A percentile compares a stretch with the other conserved stretches of the same genome.
Conservation (phyloP, 2,113 vertebrate species). For the Hippoglossus stenolepis region DNA sequence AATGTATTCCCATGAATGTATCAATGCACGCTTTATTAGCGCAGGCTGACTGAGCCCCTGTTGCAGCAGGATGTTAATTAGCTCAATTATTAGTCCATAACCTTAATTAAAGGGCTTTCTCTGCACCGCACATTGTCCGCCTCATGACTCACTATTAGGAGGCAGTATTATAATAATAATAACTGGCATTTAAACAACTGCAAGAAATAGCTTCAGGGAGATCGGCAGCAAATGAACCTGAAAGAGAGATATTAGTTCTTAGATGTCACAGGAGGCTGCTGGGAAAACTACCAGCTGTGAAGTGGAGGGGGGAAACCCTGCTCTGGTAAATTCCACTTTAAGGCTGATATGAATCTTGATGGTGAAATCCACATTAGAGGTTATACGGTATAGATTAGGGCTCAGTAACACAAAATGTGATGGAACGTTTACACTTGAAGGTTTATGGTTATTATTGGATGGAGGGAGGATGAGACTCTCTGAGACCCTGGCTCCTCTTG, state of each 20-base stretch:
- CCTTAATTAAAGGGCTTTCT: constrained; percentile 49
- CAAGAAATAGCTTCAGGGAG: constrained; percentile 47
- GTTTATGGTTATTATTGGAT: constrained; percentile 7
- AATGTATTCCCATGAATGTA: constrained; percentile 11
- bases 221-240: constrained; percentile 60
- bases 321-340: constrained; percentile 36
- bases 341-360: constrained; percentile 32
- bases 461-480: constrained; percentile 16
- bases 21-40: constrained; percentile 38
- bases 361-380: constrained; percentile 9
- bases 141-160: constrained; percentile 26
- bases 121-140: constrained; percentile 19
- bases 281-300: constrained; percentile 57
- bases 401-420: constrained; percentile 30
- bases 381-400: background rate
- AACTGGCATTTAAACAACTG: constrained; percentile 52
- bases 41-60: constrained; percentile 26
- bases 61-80: constrained; percentile 29
- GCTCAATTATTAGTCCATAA: constrained; percentile 50
- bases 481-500: constrained; percentile 2
- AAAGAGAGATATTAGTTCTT: constrained; percentile 58
- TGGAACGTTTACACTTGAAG: constrained; percentile 1
- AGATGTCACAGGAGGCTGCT: constrained; percentile 45
- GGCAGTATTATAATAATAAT: constrained; percentile 10
- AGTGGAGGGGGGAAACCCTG: constrained; percentile 37